These are phyloP conservation scores for Drosophila busckii DNA, from an alignment of 1,140 invertebrate species.

Conservation along the genomic window DNA sequence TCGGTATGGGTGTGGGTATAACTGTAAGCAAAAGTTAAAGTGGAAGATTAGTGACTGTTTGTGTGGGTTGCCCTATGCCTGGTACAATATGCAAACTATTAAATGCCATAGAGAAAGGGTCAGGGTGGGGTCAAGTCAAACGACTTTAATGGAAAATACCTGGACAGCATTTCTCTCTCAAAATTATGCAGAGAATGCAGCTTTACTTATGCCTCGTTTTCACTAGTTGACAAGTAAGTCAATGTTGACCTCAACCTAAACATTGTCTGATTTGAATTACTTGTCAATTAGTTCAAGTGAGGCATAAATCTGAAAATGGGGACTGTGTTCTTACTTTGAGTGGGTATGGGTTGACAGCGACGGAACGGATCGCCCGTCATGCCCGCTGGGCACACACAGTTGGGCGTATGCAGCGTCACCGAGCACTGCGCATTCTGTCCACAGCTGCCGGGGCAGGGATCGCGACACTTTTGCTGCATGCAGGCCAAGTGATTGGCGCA, in stretches of 20 bases:
- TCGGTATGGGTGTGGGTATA: conserved; percentile 71
- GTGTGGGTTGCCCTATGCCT: conserved; percentile 37
- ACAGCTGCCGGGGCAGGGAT: conserved; percentile 89
- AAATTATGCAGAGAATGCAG: too few relatives aligned
- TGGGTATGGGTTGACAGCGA: conserved; percentile 79
- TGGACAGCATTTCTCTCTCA: too few relatives aligned
- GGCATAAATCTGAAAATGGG: too few relatives aligned
- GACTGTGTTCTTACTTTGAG: conserved; percentile 65
- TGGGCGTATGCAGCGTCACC: conserved; percentile 87
- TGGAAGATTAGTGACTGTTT: not conserved
- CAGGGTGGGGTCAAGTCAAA: too few relatives aligned
- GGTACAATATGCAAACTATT: conserved; percentile 79
- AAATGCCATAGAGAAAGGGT: not conserved
- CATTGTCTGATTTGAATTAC: too few relatives aligned
- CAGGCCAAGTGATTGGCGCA: conserved; percentile 83
- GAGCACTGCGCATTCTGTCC: conserved; percentile 86
- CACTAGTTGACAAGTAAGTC: too few relatives aligned
- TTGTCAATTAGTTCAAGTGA: too few relatives aligned
- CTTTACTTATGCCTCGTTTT: too few relatives aligned
- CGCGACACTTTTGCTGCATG: conserved; percentile 83
- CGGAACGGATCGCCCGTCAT: conserved; percentile 87
- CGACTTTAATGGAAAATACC: too few relatives aligned
- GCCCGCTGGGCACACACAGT: conserved; percentile 84
- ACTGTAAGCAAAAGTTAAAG: conserved; percentile 70
- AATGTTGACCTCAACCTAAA: too few relatives aligned